Conservation (phyloP, 2,113 vertebrate genomes). For the Takifugu bimaculatus region DNA sequence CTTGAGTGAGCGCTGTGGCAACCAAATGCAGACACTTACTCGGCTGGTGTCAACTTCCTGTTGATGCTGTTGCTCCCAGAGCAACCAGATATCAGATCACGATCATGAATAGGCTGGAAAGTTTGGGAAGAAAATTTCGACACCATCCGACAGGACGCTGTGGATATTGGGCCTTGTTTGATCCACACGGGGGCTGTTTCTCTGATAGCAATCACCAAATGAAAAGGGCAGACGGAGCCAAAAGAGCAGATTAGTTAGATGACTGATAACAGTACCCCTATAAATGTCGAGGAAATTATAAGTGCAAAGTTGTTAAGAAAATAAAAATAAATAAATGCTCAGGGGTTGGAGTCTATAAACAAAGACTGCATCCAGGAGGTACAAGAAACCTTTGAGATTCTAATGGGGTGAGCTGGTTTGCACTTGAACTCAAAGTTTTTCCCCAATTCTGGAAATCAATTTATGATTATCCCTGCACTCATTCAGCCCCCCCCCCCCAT, state of each 20-base stretch:
- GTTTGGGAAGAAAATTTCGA: conserved; percentile 1
- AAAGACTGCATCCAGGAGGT: conserved; percentile 4
- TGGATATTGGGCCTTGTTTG: not conserved
- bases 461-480: not conserved
- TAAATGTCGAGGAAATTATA: conserved; percentile 11
- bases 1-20: conserved; percentile 14
- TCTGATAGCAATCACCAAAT: conserved; percentile 27
- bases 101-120: not conserved
- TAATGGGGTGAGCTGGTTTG: not conserved
- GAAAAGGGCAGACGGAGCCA: conserved; percentile 12
- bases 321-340: not conserved
- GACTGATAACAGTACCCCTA: conserved; percentile 4
- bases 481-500: not conserved
- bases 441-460: not conserved
- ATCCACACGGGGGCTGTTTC: conserved; percentile 12
- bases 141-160: not conserved
- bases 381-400: not conserved
- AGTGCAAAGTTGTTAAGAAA: not conserved
- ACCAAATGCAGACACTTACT: not conserved
- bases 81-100: not conserved
- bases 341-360: conserved; percentile 7
- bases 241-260: conserved; percentile 11
- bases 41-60: conserved; percentile 4
- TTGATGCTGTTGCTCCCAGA: conserved; percentile 5
- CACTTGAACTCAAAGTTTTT: not conserved